Evolutionary conservation across 1,140 invertebrate genomes (phyloP).

Genomic region (Lepidurus apus): DNA sequence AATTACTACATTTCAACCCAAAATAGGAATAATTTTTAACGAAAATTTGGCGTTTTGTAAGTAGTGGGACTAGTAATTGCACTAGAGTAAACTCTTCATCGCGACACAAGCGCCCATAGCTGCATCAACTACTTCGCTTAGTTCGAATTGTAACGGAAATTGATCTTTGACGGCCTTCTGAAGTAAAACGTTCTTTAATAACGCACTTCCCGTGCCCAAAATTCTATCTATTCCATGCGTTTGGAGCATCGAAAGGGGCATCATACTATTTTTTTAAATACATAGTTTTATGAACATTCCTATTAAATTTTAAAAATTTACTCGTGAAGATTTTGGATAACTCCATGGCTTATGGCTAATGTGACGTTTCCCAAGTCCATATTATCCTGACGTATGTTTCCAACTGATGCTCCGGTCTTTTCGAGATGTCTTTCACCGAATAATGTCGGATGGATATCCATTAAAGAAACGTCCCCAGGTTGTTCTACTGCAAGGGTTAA

Average conservation of each 20-base stretch:
- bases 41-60: neutral
- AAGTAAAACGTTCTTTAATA: neutral
- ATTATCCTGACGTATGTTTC: conserved; percentile 65
- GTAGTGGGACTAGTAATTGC: neutral
- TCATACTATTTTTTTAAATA: neutral
- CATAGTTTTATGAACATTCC: neutral
- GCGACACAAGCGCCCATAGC: neutral
- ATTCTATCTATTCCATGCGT: neutral
- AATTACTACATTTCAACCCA: neutral
- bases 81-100: neutral
- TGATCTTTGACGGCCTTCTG: neutral
- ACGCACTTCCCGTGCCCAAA: neutral
- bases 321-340: conserved; percentile 70
- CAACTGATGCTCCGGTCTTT: conserved; percentile 56
- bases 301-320: conserved; percentile 36
- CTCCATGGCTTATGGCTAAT: conserved; percentile 64
- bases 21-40: neutral
- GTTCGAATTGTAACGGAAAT: neutral
- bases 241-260: neutral
- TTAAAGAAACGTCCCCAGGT: conserved; percentile 50
- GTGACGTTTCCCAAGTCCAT: conserved; percentile 66
- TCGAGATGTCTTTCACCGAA: conserved; percentile 70
- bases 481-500: conserved; percentile 55
- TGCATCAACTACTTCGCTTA: neutral
- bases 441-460: conserved; percentile 62